Evolutionary conservation across 1,140 invertebrate genomes (phyloP).

Genomic region (Aphis craccivora): DNA sequence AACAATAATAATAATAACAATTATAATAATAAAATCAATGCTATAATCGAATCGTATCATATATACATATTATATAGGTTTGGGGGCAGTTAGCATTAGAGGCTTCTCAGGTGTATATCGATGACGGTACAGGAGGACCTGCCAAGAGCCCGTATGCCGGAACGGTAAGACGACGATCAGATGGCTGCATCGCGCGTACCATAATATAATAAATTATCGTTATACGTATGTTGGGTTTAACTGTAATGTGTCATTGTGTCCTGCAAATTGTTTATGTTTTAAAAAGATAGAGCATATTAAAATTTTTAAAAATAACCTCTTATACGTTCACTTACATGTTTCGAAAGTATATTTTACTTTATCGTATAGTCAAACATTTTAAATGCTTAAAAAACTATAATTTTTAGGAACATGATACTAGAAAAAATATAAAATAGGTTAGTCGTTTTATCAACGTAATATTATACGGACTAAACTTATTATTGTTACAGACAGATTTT

Average conservation of each 20-base stretch:
- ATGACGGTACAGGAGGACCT: constrained; percentile 74
- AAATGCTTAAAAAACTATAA: neutral
- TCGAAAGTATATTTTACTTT: neutral
- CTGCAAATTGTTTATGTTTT: neutral
- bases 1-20: neutral
- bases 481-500: too few species aligned
- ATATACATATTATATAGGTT: constrained; percentile 66
- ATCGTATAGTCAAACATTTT: neutral
- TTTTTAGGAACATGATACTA: neutral
- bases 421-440: neutral
- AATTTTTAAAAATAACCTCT: neutral
- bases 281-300: neutral
- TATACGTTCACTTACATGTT: neutral
- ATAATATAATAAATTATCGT: neutral
- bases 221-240: neutral
- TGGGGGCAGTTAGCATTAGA: constrained; percentile 85
- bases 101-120: constrained; percentile 82
- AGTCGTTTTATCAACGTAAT: neutral
- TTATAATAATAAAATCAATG: neutral
- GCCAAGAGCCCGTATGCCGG: constrained; percentile 78
- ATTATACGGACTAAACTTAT: too few species aligned
- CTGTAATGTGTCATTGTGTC: neutral
- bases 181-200: neutral
- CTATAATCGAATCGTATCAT: neutral
- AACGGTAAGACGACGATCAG: constrained; percentile 73